These are phyloP conservation scores for Dendrophyllia cribrosa DNA, from an alignment of 64 coral and sea anemone genomes.

Conservation along the genomic window DNA sequence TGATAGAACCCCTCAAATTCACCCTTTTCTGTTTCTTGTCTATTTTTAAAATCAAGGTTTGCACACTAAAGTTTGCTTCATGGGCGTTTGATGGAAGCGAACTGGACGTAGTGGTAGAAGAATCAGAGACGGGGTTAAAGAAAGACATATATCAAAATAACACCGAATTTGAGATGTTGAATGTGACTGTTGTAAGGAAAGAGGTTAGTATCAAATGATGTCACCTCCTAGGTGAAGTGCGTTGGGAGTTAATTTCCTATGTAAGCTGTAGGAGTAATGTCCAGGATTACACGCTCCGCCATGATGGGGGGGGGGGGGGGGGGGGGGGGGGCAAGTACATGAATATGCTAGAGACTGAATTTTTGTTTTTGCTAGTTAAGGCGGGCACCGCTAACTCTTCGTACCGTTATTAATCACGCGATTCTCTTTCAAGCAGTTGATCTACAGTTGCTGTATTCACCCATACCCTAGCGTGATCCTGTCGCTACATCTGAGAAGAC, in stretches of 20 bases:
- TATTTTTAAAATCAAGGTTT: conserved; percentile 32
- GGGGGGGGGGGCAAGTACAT: too few species aligned
- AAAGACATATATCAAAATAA: conserved; percentile 64
- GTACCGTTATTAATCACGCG: neutral
- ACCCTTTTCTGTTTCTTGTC: neutral
- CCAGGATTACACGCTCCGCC: too few species aligned
- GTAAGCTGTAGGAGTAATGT: too few species aligned
- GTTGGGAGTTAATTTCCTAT: too few species aligned
- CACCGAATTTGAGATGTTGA: conserved; percentile 79
- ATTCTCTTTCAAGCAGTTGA: conserved; percentile 31
- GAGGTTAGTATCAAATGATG: conserved; percentile 24
- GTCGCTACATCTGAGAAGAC: conserved; percentile 63
- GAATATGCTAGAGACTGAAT: too few species aligned
- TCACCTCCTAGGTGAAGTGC: neutral
- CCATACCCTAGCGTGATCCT: conserved; percentile 71
- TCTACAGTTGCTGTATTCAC: conserved; percentile 77
- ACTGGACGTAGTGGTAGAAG: conserved; percentile 66
- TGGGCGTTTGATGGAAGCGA: conserved; percentile 87
- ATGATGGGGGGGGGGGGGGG: too few species aligned
- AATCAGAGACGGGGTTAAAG: conserved; percentile 66
- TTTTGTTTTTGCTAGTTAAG: too few species aligned
- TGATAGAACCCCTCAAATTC: too few species aligned
- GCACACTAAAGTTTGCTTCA: conserved; percentile 78
- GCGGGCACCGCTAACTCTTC: too few species aligned
- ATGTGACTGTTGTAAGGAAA: conserved; percentile 31